These are phyloP conservation scores for Babylonia areolata DNA, from an alignment of 1,140 invertebrate genomes.

Conservation along the genomic window DNA sequence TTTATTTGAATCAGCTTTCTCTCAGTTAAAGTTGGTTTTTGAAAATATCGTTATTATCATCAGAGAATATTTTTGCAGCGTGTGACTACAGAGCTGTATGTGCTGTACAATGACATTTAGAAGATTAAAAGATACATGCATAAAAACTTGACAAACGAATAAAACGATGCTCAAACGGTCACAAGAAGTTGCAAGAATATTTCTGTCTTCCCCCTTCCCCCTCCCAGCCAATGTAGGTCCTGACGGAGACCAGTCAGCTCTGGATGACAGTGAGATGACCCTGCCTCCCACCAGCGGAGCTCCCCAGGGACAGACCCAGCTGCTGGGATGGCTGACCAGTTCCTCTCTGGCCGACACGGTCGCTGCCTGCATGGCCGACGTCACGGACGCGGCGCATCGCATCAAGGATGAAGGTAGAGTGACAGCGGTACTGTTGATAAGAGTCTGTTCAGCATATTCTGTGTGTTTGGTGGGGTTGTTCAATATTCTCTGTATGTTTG, in stretches of 20 bases:
- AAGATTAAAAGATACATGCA: too few species aligned
- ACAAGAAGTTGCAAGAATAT: too few species aligned
- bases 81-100: too few species aligned
- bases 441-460: not conserved
- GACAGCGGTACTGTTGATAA: conserved; percentile 4
- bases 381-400: conserved; percentile 60
- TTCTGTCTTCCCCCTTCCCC: too few species aligned
- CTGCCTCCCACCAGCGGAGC: not conserved
- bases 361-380: conserved; percentile 63
- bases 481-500: too few species aligned
- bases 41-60: too few species aligned
- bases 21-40: too few species aligned
- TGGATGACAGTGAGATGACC: conserved; percentile 29
- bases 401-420: conserved; percentile 62
- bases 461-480: not conserved
- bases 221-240: not conserved
- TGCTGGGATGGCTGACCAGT: conserved; percentile 67
- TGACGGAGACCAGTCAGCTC: conserved; percentile 22
- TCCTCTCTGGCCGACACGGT: conserved; percentile 60
- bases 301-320: conserved; percentile 37
- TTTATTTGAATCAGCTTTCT: too few species aligned
- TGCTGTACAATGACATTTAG: too few species aligned
- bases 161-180: too few species aligned
- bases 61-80: too few species aligned
- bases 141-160: too few species aligned